Evolutionary conservation across 2,113 vertebrate species (phyloP), one percentile per base, ranked within the genome.

Genomic region (Etia nguti): DNA sequence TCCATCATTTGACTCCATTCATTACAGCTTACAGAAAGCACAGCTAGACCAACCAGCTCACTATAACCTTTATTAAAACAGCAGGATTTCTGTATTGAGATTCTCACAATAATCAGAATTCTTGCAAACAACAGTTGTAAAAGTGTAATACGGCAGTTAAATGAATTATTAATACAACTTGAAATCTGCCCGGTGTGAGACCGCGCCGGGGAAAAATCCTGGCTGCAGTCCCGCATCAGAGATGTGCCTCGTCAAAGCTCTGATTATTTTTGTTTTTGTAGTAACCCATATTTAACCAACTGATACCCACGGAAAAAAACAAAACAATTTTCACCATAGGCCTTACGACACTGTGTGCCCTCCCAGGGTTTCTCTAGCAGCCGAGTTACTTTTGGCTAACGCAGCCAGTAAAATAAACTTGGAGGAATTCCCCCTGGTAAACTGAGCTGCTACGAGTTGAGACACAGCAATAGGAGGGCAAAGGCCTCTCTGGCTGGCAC

Each of bases 341-440:
- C 18, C 41, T 89, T 89, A 83, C 56, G 62, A 86, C 79, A 80
- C 59, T 41, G 43, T 16, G 56, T 10, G 54, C 12, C 41, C 50
- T 81, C 41, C 34, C 18, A 31, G 75, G 34, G 22, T 80, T 81
- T 85, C 48, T 83, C 54, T 50, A 50, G 82, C 38, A 80, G 82
- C 20, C 0, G 5, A 84, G 77, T 90, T 88, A 81, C 85, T 86
- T 82, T 86, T 85, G 82, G 86, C 83, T 65, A 90, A 83, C 7
- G 22, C 80, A 59, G 75, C 38, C 79, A 75, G 70, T 82, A 62
- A 90, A 93, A 88, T 80, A 80, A 93, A 90, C 81, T 59, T 59
- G 83, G 73, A 80, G 89, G 85, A 92, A 89, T 89, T 86, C 90
- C 79, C 77, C 55, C 12, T 26, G 50, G 88, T 75, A 68, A 82